Conservation (phyloP, 2,797 vertebrate species). For the Sebastes vulpes region DNA sequence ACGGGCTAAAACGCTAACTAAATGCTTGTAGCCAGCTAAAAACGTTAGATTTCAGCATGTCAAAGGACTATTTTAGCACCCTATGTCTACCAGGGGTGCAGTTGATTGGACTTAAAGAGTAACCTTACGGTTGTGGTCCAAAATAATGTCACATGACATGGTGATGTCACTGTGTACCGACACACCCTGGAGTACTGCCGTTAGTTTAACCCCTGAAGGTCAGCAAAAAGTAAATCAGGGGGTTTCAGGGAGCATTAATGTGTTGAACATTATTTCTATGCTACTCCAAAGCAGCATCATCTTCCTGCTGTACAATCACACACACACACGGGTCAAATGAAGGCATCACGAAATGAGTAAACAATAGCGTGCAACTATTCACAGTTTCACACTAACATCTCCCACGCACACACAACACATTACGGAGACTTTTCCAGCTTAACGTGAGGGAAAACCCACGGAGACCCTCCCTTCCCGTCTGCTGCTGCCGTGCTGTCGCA, state of each 20-base stretch:
- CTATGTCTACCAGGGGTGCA: no score
- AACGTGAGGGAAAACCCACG: background rate
- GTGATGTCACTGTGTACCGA: background rate
- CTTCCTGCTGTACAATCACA: background rate
- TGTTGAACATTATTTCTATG: background rate
- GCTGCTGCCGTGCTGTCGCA: slow-evolving; percentile 1
- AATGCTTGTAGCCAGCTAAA: no score
- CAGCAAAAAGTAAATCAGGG: background rate
- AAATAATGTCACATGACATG: background rate
- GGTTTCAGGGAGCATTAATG: background rate
- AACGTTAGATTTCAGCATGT: no score
- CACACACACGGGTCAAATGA: background rate
- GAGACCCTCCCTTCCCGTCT: background rate
- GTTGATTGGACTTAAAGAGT: background rate
- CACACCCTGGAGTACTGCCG: background rate
- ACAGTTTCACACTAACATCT: background rate
- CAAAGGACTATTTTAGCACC: no score
- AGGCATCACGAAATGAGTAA: background rate
- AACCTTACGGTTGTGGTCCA: background rate
- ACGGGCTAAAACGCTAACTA: no score
- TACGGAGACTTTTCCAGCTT: background rate
- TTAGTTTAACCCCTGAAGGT: background rate
- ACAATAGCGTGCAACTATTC: background rate
- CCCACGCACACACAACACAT: background rate
- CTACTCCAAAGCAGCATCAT: background rate